Evolutionary conservation across 2,797 vertebrate species (phyloP).

Genomic region (Falco berigora): DNA sequence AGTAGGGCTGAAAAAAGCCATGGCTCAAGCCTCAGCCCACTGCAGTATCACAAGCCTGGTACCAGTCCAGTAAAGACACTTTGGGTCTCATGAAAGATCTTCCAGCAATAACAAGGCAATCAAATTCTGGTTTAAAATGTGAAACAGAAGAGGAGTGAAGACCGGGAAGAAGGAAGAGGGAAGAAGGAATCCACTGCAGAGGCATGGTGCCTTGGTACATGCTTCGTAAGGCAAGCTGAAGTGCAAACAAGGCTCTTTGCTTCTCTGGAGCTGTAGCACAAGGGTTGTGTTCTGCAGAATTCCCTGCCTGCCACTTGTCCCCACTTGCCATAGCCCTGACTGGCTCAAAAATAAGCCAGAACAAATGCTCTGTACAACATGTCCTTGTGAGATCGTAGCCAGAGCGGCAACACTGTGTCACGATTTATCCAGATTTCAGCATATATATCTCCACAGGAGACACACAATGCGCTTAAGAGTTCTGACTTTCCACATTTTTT

Average conservation of each 20-base stretch:
- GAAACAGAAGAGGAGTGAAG: background rate
- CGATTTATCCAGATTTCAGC: background rate
- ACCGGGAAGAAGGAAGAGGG: background rate
- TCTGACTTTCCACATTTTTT: background rate
- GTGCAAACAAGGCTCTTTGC: background rate
- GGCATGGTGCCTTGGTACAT: background rate
- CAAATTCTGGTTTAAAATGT: background rate
- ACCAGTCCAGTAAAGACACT: background rate
- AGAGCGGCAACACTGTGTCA: background rate
- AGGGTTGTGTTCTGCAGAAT: background rate
- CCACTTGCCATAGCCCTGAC: background rate
- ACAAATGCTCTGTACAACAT: background rate
- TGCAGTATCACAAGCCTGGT: background rate
- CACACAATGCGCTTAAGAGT: background rate
- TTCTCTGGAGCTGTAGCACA: background rate
- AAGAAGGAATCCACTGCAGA: background rate
- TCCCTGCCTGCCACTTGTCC: background rate
- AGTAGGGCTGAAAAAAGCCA: background rate
- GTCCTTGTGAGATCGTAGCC: fast-evolving
- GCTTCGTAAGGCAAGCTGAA: background rate
- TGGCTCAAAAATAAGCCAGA: background rate
- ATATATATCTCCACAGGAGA: background rate
- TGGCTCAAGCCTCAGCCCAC: background rate
- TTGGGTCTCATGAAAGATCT: background rate
- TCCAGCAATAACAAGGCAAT: background rate